Evolutionary conservation across 2,113 vertebrate genomes (phyloP).

Genomic region (Callopanchax toddi): DNA sequence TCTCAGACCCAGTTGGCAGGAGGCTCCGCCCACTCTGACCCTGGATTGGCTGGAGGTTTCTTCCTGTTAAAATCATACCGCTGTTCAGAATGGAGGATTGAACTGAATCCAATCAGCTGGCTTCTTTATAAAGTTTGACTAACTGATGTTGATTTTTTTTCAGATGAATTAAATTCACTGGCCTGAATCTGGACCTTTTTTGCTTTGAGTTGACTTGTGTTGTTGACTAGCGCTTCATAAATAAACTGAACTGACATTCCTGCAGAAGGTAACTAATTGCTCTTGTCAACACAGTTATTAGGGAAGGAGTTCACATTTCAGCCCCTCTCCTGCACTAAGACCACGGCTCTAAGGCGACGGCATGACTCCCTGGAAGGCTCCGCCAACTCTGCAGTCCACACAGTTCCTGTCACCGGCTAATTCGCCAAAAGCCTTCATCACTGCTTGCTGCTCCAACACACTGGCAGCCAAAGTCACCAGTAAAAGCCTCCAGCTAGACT

Average conservation of each 20-base stretch:
- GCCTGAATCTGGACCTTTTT: too few relatives aligned
- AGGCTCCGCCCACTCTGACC: too few relatives aligned
- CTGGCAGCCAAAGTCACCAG: conserved; percentile 37
- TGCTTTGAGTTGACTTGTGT: too few relatives aligned
- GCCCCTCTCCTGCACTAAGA: conserved; percentile 19
- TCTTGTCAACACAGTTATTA: conserved; percentile 79
- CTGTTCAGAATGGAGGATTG: too few relatives aligned
- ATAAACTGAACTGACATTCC: conserved; percentile 78
- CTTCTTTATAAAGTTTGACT: too few relatives aligned
- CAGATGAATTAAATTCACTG: too few relatives aligned
- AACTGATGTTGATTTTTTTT: too few relatives aligned
- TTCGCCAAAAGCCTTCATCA: conserved; percentile 41
- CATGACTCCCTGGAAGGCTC: conserved; percentile 2
- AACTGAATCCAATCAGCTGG: too few relatives aligned
- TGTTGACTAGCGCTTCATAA: conserved; percentile 76
- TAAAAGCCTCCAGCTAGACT: conserved; percentile 22
- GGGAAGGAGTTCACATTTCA: conserved; percentile 72
- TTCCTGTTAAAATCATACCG: too few relatives aligned
- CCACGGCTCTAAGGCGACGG: conserved; percentile 8
- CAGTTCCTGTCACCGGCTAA: conserved; percentile 47
- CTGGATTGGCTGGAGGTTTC: too few relatives aligned
- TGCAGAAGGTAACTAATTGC: conserved; percentile 61
- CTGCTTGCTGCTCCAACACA: conserved; percentile 13
- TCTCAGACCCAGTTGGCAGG: too few relatives aligned
- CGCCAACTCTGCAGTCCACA: conserved; percentile 40